Evolutionary conservation across 1,140 invertebrate genomes (phyloP).

Genomic region (Cheumatopsyche charites): DNA sequence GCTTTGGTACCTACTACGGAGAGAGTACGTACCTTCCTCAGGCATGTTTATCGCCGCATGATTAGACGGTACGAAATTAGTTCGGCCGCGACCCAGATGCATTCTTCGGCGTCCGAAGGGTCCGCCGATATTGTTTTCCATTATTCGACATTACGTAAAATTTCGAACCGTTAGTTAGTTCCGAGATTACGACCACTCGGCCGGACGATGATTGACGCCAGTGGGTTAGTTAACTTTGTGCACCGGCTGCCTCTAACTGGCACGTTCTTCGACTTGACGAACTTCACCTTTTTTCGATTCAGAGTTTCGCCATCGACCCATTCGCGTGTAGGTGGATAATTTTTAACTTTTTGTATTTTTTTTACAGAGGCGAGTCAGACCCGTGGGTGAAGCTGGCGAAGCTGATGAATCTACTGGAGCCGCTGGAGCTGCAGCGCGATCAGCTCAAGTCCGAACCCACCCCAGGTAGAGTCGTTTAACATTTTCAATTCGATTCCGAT

Average conservation of each 20-base stretch:
- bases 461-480: conserved; percentile 53
- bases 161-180: conserved; percentile 21
- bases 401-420: conserved; percentile 75
- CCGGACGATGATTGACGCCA: conserved; percentile 8
- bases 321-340: too few species aligned
- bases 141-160: conserved; percentile 16
- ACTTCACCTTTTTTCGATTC: neutral
- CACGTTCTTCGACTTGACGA: too few species aligned
- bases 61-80: conserved; percentile 7
- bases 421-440: conserved; percentile 65
- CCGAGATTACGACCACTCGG: neutral
- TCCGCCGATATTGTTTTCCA: conserved; percentile 15
- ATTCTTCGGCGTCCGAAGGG: conserved; percentile 9
- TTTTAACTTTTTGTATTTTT: conserved; percentile 52
- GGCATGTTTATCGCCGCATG: too few species aligned
- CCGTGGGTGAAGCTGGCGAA: conserved; percentile 79
- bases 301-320: too few species aligned
- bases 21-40: too few species aligned
- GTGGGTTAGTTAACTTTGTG: conserved; percentile 7
- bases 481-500: too few species aligned
- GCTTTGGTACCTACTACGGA: too few species aligned
- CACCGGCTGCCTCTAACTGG: too few species aligned
- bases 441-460: conserved; percentile 56
- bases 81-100: neutral
- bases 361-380: conserved; percentile 72